Base-by-base conservation (phyloP, 2,797 vertebrate species). In the Telmatherina bonti region DNA sequence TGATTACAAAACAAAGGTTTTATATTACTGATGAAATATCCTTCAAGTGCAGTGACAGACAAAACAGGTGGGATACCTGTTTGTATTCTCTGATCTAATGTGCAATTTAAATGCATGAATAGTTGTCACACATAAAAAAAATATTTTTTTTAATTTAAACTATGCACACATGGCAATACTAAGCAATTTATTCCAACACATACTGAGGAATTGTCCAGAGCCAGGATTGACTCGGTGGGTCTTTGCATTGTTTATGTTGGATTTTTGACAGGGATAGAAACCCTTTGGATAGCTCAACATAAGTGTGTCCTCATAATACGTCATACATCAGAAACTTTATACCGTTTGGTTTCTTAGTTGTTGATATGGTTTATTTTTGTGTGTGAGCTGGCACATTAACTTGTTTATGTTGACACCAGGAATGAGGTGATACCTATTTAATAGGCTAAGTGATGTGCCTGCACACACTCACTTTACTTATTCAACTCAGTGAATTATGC, bases 101-200 rank as follows among this genome's bases (percentile, higher is more conserved):
- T 91, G 87, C 89, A 76, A 91, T 93, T 94, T 93, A 92, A 94
- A 94, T 94, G 91, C 91, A 94, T 93, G 78, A 72, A 75, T 84
- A 78, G 47, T 78, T 71, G 67, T 55, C 79, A 83, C 80, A 79
- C 47, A 67, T 20, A 85, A 53, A 76, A 7, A 0, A 30, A 8
- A 45, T 53, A 24, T 56, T 62, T n/a, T n/a, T n/a, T n/a, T n/a
- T n/a, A n/a, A n/a, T n/a, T 65, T 76, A 27, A 67, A 49, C 72
- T 60, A 26, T 52, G 51, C 29, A 22, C 53, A 66, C 58, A 35
- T 12, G 66, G n/a, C 67, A 16, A 62, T 47, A 45, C 31, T 43
- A 22, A 52, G 8, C 22, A 66, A 52, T 10, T 27, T 30, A 74
- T 53, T 5, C 52, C 9, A 27, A 53, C 10, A 27, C 4, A 27